A percentile compares a stretch with the other conserved stretches of the same genome.
These are phyloP conservation scores for Rhinolophus sinicus DNA, from an alignment of 2,113 vertebrate genomes.

Conservation along the genomic window DNA sequence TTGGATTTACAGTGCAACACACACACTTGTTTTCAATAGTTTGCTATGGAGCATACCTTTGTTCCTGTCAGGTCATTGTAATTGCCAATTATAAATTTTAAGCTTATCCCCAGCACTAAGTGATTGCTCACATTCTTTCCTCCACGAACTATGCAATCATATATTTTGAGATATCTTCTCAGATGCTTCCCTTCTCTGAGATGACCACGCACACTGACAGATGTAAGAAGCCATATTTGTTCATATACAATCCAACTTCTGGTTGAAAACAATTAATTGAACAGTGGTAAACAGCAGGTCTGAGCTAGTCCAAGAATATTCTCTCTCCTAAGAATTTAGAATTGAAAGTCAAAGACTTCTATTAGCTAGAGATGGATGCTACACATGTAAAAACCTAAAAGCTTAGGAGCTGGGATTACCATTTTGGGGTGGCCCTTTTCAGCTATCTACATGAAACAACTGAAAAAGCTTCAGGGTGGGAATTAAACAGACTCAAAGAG, in stretches of 20 bases:
- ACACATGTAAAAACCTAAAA: neutral
- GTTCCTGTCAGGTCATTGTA: neutral
- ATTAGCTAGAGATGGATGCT: neutral
- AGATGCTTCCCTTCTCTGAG: neutral
- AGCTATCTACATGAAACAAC: neutral
- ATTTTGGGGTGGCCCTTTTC: neutral
- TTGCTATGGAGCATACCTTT: neutral
- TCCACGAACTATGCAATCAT: neutral
- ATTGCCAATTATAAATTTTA: neutral
- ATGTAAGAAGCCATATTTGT: neutral
- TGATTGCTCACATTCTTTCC: slow-evolving; percentile 18
- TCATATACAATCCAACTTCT: neutral
- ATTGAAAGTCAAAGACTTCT: neutral
- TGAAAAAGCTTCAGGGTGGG: neutral
- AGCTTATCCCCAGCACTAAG: neutral
- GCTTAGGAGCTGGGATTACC: neutral
- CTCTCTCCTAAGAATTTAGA: neutral
- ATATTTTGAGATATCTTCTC: slow-evolving; percentile 12
- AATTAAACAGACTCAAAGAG: neutral
- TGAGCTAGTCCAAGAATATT: neutral
- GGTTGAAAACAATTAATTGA: neutral
- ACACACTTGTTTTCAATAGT: neutral
- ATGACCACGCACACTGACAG: neutral
- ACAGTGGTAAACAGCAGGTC: neutral
- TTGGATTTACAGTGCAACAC: neutral